Base-by-base conservation (phyloP, 2,113 vertebrate genomes). In the Lophius piscatorius region DNA sequence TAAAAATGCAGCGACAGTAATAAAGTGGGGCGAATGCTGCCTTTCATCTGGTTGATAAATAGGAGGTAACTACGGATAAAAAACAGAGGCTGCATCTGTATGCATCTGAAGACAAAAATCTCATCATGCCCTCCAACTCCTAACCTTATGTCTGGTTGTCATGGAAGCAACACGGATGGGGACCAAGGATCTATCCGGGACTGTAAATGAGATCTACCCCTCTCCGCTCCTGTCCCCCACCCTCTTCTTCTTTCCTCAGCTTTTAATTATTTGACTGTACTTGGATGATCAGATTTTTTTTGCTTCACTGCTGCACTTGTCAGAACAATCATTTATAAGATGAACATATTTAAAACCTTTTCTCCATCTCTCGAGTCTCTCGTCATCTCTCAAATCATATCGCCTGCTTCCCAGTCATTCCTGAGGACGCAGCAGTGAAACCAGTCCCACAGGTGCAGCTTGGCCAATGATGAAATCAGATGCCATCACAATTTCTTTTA, bases 71-170 rank as follows among this genome's bases (percentile, higher is more conserved):
- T 70, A 65, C 44, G 38, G 33, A 18, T 10, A 24, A 40, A 42
- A 44, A 40, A 52, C 50, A 56, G 35, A 1, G 31, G 18, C 56
- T 58, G 55, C 6, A 4, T 66, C 38, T 70, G 71, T 56, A 38
- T 67, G 51, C 47, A 44, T 73, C 63, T 55, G 35, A 82, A 75
- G 63, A 81, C 63, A 54, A 69, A 81, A 35, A 81, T 60, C 63
- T 83, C 63, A 84, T 81, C 70, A 79, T 31, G 22, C 65, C 76
- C 70, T 81, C 57, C 70, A 74, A 65, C 82, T 74, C 56, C n/a
- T 76, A 75, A 72, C 74, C 70, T 72, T 44, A 61, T 55, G 72
- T 80, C 78, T 83, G 84, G 86, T 88, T 85, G 84, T 82, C 81
- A 85, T 87, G 78, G 81, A 74, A 84, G 87, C 78, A 78, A 45